A percentile compares a stretch with the other conserved stretches of the same genome.
Evolutionary conservation across 1,140 invertebrate species (phyloP).

Genomic region (Microplitis demolitor): DNA sequence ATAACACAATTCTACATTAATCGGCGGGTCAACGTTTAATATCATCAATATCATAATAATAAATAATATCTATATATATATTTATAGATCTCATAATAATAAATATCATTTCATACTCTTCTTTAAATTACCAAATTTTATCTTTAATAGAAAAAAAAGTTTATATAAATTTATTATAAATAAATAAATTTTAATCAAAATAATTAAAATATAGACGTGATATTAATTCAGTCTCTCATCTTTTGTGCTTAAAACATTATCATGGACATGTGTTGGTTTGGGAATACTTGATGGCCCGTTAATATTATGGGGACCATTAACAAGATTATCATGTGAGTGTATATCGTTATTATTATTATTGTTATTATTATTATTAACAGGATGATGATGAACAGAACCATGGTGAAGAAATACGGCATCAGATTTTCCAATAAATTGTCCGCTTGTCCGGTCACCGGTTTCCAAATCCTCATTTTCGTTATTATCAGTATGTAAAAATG

Average conservation of each 20-base stretch:
- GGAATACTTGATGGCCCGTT: background rate
- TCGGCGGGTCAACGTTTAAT: constrained; percentile 52
- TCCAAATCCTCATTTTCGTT: background rate
- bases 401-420: constrained; percentile 49
- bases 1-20: constrained; percentile 55
- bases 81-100: background rate
- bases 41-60: constrained; percentile 20
- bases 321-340: no score
- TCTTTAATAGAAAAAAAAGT: background rate
- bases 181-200: constrained; percentile 14
- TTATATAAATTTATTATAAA: constrained; percentile 7
- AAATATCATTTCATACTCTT: background rate
- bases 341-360: constrained; percentile 2
- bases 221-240: constrained; percentile 7
- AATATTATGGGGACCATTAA: background rate
- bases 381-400: constrained; percentile 43
- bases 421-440: constrained; percentile 46
- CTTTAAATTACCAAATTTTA: background rate
- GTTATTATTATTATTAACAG: constrained; percentile 33
- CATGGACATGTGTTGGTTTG: constrained; percentile 1
- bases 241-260: constrained; percentile 8
- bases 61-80: background rate
- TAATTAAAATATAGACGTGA: background rate
- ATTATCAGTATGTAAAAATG: constrained; percentile 34
- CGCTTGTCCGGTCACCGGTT: constrained; percentile 23